Base-by-base conservation (phyloP, 2,113 vertebrate genomes). In the Sceloporus tristichus region DNA sequence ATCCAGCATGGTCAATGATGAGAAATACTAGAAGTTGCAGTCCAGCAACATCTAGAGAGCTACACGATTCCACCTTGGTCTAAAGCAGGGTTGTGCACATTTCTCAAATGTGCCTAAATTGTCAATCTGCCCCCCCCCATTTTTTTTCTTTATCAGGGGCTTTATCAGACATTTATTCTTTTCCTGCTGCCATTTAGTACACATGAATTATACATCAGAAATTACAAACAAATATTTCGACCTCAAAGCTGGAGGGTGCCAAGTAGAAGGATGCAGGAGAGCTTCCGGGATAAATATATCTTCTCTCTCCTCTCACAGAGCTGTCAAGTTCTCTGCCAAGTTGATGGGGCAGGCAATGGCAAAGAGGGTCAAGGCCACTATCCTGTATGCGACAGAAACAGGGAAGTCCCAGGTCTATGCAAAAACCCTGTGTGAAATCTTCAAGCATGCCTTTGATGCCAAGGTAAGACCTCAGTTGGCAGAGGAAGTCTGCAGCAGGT, bases 271-370 rank as follows among this genome's bases (percentile, higher is more conserved):
- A 42, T 11, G n/a, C 29, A 16, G 19, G 62, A 34, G 7, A 34
- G 3, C 21, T 34, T 68, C 23, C 8, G 14, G 59, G 59, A 8
- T 7, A 3, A 13, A 27, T 25, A 29, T 8, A 54, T 29, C 9
- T 65, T 25, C 8, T 0, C 62, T 66, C 7, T 48, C 16, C 62
- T 25, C 95, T 81, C 68, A 19, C n/a, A 99, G 99, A 94, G 99
- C 98, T 11, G 99, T 99, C 90, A 99, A 99, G 96, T 99, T 99
- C 95, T 99, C 99, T 0, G 98, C 99, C 85, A 99, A 99, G 92
- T 96, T 99, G 92, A 99, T 99, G 99, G 98, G 98, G 5, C 98
- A 99, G 71, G 99, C 99, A 38, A 99, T 99, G 99, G 99, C 99
- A 77, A 99, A 99, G 96, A 97, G 99, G 89, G 99, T 99, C 86